These are phyloP conservation scores for Scaptomyza caliginosa DNA, from an alignment of 2,888 invertebrate species.

Conservation along the genomic window DNA sequence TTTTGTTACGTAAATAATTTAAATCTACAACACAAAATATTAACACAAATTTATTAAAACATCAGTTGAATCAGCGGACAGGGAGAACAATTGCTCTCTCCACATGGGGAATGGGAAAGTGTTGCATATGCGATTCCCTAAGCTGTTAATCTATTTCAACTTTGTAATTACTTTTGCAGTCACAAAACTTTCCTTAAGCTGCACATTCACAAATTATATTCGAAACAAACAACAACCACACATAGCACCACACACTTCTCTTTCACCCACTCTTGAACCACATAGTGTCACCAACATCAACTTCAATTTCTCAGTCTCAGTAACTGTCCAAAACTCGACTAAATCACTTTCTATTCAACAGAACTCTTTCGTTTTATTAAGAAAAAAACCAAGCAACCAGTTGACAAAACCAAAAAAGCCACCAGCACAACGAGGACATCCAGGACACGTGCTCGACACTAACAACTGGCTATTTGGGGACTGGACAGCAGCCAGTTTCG, in stretches of 20 bases:
- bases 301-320: slow-evolving; percentile 15
- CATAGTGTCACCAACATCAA: slow-evolving; percentile 29
- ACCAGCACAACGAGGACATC: slow-evolving; percentile 21
- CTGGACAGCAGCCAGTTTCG: not conserved
- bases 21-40: slow-evolving; percentile 48
- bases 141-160: slow-evolving; percentile 81
- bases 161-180: slow-evolving; percentile 82
- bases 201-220: slow-evolving; percentile 62
- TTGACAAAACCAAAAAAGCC: slow-evolving; percentile 33
- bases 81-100: not conserved
- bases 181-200: slow-evolving; percentile 60
- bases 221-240: slow-evolving; percentile 43
- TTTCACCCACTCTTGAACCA: slow-evolving; percentile 1
- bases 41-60: slow-evolving; percentile 62
- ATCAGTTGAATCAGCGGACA: slow-evolving; percentile 21
- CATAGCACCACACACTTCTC: slow-evolving; percentile 11
- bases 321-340: slow-evolving; percentile 56
- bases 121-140: slow-evolving; percentile 24
- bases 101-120: not conserved
- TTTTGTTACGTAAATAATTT: slow-evolving; percentile 50
- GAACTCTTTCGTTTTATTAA: slow-evolving; percentile 29
- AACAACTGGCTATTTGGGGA: slow-evolving; percentile 16
- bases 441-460: slow-evolving; percentile 50
- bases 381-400: slow-evolving; percentile 15
- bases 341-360: slow-evolving; percentile 76